These are phyloP conservation scores for Trialeurodes vaporariorum DNA, from an alignment of 1,140 invertebrate species.

Conservation along the genomic window DNA sequence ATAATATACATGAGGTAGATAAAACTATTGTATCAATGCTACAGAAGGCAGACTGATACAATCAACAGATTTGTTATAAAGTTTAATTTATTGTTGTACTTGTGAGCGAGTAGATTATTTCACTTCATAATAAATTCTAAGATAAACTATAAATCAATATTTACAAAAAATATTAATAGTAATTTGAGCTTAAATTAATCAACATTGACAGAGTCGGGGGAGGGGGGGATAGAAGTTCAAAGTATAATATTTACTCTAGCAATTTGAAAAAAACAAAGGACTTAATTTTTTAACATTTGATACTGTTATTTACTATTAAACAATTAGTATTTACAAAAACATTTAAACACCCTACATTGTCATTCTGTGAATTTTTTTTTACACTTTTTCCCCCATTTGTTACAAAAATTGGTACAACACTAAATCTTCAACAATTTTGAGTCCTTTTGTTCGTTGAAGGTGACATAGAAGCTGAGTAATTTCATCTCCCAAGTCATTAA, in stretches of 20 bases:
- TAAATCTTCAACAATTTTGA: neutral
- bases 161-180: neutral
- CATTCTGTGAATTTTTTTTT: neutral
- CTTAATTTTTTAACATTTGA: neutral
- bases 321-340: neutral
- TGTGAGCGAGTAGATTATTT: neutral
- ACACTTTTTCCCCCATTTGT: neutral
- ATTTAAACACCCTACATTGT: neutral
- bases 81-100: neutral
- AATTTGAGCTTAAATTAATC: neutral
- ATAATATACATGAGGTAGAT: constrained; percentile 1
- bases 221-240: neutral
- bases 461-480: too few relatives aligned
- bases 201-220: neutral
- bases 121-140: neutral
- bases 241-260: neutral
- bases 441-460: too few relatives aligned
- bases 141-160: neutral
- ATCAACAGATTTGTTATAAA: neutral
- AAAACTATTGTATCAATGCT: neutral
- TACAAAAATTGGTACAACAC: neutral
- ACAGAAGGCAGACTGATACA: neutral
- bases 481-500: too few relatives aligned
- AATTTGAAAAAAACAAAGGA: neutral
- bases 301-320: neutral